Evolutionary conservation across 1,140 invertebrate species (phyloP).

Genomic region (Bombus pascuorum): DNA sequence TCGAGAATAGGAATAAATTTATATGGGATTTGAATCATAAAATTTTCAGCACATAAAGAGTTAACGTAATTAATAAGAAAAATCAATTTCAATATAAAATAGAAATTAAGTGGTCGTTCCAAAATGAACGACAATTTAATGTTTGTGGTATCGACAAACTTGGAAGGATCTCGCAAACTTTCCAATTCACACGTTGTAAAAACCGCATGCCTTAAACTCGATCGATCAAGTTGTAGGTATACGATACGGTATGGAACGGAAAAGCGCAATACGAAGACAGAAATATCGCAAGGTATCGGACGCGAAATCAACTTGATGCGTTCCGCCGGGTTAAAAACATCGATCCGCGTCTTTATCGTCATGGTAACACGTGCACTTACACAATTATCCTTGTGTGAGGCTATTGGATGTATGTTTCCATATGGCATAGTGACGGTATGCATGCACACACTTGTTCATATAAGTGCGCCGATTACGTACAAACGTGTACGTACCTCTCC

Average conservation of each 20-base stretch:
- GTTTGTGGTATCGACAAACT: neutral
- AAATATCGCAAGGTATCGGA: constrained; percentile 57
- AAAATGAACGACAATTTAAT: neutral
- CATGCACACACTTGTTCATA: neutral
- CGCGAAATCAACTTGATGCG: constrained; percentile 52
- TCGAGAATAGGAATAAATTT: neutral
- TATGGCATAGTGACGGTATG: neutral
- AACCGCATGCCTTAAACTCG: neutral
- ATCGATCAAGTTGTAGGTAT: constrained; percentile 32
- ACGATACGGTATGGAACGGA: constrained; percentile 25
- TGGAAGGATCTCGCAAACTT: neutral
- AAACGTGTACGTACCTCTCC: constrained; percentile 31
- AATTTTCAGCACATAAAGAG: neutral
- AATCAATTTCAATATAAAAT: neutral
- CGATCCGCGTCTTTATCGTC: constrained; percentile 65
- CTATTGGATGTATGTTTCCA: constrained; percentile 10
- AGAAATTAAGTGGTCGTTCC: neutral
- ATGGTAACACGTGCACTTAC: constrained; percentile 56
- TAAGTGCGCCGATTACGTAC: constrained; percentile 19
- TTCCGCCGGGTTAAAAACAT: constrained; percentile 57
- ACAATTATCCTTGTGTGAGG: constrained; percentile 19
- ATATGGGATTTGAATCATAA: neutral
- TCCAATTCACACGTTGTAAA: neutral
- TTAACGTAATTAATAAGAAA: too few relatives aligned
- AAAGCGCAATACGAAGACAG: constrained; percentile 55